Evolutionary conservation across 2,113 vertebrate species (phyloP).

Genomic region (Pelodiscus sinensis): DNA sequence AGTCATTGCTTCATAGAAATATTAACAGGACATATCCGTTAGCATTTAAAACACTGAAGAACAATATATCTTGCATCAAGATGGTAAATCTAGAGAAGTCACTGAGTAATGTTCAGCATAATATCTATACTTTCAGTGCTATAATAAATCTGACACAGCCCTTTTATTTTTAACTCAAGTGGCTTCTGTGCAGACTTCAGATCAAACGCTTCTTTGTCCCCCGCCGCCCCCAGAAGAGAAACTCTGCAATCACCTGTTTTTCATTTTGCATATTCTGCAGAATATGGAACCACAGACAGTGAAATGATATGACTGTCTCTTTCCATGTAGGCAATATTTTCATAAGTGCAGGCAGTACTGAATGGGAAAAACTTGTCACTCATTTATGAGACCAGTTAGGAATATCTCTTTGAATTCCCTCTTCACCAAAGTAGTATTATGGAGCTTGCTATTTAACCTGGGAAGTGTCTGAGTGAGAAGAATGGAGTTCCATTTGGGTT

Average conservation of each 20-base stretch:
- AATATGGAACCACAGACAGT: constrained; percentile 53
- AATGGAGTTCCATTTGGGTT: constrained; percentile 4
- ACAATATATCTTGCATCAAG: constrained; percentile 78
- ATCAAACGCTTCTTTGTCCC: constrained; percentile 79
- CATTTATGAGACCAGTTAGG: constrained; percentile 49
- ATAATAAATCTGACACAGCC: constrained; percentile 82
- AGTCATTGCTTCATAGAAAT: constrained; percentile 79
- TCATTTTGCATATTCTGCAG: constrained; percentile 74
- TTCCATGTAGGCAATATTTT: constrained; percentile 71
- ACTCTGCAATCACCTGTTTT: constrained; percentile 78
- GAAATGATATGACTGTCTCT: constrained; percentile 57
- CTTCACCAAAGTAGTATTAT: constrained; percentile 10
- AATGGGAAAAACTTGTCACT: constrained; percentile 53
- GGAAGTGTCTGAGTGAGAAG: not conserved
- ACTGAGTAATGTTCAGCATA: constrained; percentile 81
- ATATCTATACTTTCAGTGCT: constrained; percentile 83
- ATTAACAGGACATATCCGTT: constrained; percentile 80
- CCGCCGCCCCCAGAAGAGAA: constrained; percentile 34
- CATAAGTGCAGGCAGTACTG: constrained; percentile 64
- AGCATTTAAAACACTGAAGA: constrained; percentile 78
- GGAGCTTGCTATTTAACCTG: not conserved
- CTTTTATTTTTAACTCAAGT: constrained; percentile 71
- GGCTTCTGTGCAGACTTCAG: constrained; percentile 80
- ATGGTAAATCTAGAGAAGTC: constrained; percentile 82
- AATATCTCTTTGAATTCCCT: constrained; percentile 38